These are phyloP conservation scores for Malurus elegans DNA, from an alignment of 2,113 vertebrate species.

Conservation along the genomic window DNA sequence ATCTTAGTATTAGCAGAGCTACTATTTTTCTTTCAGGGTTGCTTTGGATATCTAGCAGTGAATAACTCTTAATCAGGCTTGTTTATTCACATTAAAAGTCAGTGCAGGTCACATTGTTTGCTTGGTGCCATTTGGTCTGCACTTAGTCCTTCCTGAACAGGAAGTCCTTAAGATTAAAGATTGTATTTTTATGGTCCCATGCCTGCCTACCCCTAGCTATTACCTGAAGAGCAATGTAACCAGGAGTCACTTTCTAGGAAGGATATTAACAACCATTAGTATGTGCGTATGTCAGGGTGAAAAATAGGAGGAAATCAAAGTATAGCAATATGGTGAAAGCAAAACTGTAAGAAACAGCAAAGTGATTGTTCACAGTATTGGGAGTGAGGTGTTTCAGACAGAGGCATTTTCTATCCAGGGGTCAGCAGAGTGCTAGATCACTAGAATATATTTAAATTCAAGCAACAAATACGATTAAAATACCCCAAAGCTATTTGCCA, in stretches of 20 bases:
- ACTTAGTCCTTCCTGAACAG: constrained; percentile 68
- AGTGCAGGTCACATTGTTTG: constrained; percentile 46
- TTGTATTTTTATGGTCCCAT: constrained; percentile 72
- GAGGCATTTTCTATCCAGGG: neutral
- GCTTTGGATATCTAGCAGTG: constrained; percentile 23
- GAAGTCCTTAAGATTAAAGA: constrained; percentile 81
- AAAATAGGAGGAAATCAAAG: constrained; percentile 65
- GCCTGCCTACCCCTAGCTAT: constrained; percentile 52
- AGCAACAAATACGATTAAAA: neutral
- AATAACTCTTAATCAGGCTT: constrained; percentile 63
- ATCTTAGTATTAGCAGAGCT: constrained; percentile 28
- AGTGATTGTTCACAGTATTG: neutral
- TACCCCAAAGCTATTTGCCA: neutral
- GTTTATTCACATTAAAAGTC: constrained; percentile 69
- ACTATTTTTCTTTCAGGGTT: constrained; percentile 40
- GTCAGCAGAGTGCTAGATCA: neutral
- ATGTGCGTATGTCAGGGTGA: constrained; percentile 30
- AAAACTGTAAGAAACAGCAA: constrained; percentile 24
- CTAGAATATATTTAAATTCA: neutral
- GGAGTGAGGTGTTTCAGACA: neutral
- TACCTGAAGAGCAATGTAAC: constrained; percentile 62
- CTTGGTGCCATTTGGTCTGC: constrained; percentile 76
- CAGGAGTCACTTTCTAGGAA: constrained; percentile 49
- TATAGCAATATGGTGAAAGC: neutral
- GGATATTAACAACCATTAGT: constrained; percentile 56